Evolutionary conservation across 2,888 invertebrate species (phyloP), one percentile per base, ranked within the genome.

Genomic region (Melipona bicolor): DNA sequence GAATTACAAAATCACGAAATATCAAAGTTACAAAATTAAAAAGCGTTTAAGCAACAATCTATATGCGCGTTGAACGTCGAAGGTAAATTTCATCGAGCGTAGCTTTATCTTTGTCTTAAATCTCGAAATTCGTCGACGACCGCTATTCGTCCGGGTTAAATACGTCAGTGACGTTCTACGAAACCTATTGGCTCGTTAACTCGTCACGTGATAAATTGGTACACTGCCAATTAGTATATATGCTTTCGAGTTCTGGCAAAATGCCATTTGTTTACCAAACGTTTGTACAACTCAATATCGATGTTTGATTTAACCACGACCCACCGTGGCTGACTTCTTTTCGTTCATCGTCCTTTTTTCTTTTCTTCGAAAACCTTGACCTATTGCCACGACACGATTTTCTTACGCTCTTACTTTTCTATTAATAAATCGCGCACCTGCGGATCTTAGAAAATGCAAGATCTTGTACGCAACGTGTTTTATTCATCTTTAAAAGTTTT

Each of bases 111-210:
- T 15, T 4, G 11, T 2, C 4, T 27, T 15, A 43, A 49, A 49
- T 71, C 83, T 83, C 56, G 52, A 84, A 84, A 72, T 72, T 72
- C 67, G 62, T 61, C 61, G 77, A 61, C 86, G 83, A 86, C 86
- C 87, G 84, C 79, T 81, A 87, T 87, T 87, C 87, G 72, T 72
- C 79, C 81, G 81, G 61, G 70, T 79, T 84, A 79, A 87, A 87
- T 87, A 84, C 87, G 84, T 79, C 81, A 81, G 84, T 75, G 84
- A 77, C 79, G 81, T 81, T 87, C 81, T 62, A n/a, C 72, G 78
- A 79, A 84, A 86, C 71, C 87, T 79, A 87, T 87, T 87, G 87
- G 87, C 87, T 87, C 81, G 87, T 77, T 87, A 54, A 67, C 17
- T 54, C 9, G 59, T 84, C 87, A 81, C 87, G 87, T 84, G 87